A percentile compares a stretch with the other conserved stretches of the same genome.
Conservation (phyloP, 2,113 vertebrate genomes). For the Poeciliopsis turrubarensis region DNA sequence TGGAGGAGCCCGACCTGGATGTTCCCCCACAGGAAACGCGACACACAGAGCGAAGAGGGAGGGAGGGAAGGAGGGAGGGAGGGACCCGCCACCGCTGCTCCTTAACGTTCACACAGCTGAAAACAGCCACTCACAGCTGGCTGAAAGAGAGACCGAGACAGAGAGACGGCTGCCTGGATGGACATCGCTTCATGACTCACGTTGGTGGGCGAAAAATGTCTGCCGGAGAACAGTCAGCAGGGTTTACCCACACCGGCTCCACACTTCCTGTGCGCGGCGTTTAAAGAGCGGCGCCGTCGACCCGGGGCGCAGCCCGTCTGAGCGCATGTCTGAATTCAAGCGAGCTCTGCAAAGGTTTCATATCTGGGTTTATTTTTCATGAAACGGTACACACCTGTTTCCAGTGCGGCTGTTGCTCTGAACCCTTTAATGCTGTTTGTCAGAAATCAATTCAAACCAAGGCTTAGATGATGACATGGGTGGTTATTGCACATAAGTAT, state of each 20-base stretch:
- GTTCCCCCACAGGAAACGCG: constrained; percentile 3
- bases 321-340: constrained; percentile 1
- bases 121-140: constrained; percentile 31
- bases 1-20: constrained; percentile 38
- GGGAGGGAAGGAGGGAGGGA: not conserved
- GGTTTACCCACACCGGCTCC: constrained; percentile 21
- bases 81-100: not conserved
- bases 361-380: constrained; percentile 20
- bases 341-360: not conserved
- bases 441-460: not conserved
- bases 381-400: constrained; percentile 12
- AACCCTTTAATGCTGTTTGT: constrained; percentile 5
- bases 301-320: not conserved
- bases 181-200: constrained; percentile 42
- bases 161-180: constrained; percentile 12
- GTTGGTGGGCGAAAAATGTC: constrained; percentile 37
- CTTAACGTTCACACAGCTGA: constrained; percentile 26
- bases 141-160: constrained; percentile 9
- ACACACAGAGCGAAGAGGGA: constrained; percentile 15
- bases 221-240: constrained; percentile 19
- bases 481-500: not conserved
- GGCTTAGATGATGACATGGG: not conserved
- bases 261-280: not conserved
- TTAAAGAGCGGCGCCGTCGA: not conserved
- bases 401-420: not conserved